phyloP scores from a whole-genome alignment of 2,113 vertebrate genomes.

The Castor canadensis region DNA sequence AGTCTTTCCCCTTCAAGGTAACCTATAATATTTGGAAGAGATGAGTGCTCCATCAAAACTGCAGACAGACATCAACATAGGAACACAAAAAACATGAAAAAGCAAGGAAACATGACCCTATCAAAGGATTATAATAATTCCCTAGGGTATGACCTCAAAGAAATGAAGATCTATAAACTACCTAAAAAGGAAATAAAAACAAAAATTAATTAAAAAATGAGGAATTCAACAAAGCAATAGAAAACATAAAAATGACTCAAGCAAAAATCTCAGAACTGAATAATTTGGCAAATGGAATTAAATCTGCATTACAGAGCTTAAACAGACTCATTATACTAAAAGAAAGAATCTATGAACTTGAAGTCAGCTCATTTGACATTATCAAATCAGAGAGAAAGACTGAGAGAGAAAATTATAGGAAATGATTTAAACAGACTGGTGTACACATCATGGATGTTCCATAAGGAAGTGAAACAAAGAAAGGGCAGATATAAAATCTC shows the following conservation, averaged over 20 bases:
- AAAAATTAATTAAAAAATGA: neutral
- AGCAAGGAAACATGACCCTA: neutral
- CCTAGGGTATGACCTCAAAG: neutral
- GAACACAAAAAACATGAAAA: too few relatives aligned
- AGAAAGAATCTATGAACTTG: neutral
- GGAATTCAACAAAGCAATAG: neutral
- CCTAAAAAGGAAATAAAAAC: neutral
- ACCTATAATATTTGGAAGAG: neutral
- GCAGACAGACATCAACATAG: neutral
- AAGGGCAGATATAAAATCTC: too few relatives aligned
- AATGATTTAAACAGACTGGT: too few relatives aligned
- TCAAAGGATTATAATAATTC: neutral
- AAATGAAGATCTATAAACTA: neutral
- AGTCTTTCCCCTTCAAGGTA: neutral
- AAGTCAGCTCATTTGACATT: neutral
- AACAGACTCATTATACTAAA: neutral
- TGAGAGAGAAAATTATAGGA: too few relatives aligned
- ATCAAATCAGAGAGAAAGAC: too few relatives aligned
- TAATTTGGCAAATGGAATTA: neutral
- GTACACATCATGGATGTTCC: too few relatives aligned
- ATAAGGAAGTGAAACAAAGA: too few relatives aligned
- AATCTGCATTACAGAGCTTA: neutral
- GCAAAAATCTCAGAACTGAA: neutral
- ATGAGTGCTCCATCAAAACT: neutral
- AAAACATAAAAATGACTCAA: neutral